Conservation (phyloP, 2,888 invertebrate species). For the Marasmarcha lunaedactyla region DNA sequence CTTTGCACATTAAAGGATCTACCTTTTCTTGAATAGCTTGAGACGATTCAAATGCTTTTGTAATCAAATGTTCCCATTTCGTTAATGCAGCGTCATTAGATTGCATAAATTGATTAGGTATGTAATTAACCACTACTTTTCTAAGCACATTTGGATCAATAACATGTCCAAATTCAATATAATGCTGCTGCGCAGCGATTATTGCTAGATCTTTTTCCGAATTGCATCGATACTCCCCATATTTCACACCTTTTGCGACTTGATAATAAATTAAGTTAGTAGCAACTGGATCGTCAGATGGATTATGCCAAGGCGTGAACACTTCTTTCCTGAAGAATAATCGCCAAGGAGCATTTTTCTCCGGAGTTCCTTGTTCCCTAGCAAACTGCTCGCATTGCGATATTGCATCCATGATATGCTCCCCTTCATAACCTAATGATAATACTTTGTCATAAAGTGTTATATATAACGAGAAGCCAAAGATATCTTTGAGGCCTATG, state of each 20-base stretch:
- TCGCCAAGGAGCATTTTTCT: constrained; percentile 89
- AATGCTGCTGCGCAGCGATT: constrained; percentile 91
- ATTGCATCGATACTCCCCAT: constrained; percentile 90
- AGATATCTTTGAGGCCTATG: constrained; percentile 81
- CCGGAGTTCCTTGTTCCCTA: constrained; percentile 88
- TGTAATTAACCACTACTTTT: constrained; percentile 80
- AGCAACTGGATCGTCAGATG: constrained; percentile 81
- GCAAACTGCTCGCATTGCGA: constrained; percentile 96
- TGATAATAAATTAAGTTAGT: constrained; percentile 92
- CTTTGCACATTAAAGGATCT: constrained; percentile 80
- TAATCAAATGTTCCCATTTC: constrained; percentile 80
- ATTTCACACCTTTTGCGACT: constrained; percentile 88
- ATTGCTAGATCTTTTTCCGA: constrained; percentile 88
- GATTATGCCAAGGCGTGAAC: constrained; percentile 93
- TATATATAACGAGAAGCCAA: constrained; percentile 93
- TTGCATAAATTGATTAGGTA: constrained; percentile 80
- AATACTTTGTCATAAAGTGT: constrained; percentile 91
- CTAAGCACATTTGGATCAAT: constrained; percentile 77
- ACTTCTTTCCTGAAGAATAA: constrained; percentile 90
- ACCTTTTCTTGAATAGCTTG: constrained; percentile 77
- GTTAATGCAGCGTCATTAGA: constrained; percentile 73
- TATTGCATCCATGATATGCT: constrained; percentile 96
- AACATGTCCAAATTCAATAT: constrained; percentile 80
- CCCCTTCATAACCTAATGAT: constrained; percentile 88
- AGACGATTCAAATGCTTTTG: constrained; percentile 78